Evolutionary conservation across 1,140 invertebrate genomes (phyloP), one percentile per base, ranked within the genome.

Genomic region (Vanessa atalanta): DNA sequence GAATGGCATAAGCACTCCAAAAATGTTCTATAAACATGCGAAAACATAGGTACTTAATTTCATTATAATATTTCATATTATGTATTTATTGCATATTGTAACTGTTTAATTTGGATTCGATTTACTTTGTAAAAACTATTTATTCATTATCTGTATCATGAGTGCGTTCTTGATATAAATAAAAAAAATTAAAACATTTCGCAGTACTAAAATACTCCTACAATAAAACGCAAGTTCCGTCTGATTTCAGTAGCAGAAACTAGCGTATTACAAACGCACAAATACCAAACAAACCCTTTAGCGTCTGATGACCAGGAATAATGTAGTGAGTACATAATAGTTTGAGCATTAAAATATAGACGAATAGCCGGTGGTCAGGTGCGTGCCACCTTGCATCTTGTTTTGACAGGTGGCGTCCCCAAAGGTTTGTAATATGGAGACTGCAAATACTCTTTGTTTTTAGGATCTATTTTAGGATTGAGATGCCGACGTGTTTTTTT

Each of bases 321-420:
- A 15, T 60, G 55, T 47, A 15, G 43, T 12, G 6, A 20, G 53
- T 14, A n/a, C 20, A 67, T 67, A 55, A 69, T 69, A 60, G 66
- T 55, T 69, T 69, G 20, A 69, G 53, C 65, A 67, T 67, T 67
- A 53, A 53, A 63, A 13, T 61, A 61, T 70, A 61, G 68, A 70
- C 57, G 64, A 65, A 65, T 72, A 57, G 63, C 70, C 63, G 68
- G 23, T 61, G 72, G 77, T 85, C 83, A 85, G 83, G 82, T 85
- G 83, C 57, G 20, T 53, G 67, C 81, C 86, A 82, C 79, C 78
- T 80, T 79, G 79, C 77, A 75, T 88, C 84, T 86, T 85, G 86
- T 88, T 88, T 85, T 88, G 84, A 86, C 86, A 88, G 84, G 84
- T 88, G 82, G 71, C 64, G 12, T n/a, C 50, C 53, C 70, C 63